Conservation (phyloP, 2,797 vertebrate genomes). For the Pterois miles region DNA sequence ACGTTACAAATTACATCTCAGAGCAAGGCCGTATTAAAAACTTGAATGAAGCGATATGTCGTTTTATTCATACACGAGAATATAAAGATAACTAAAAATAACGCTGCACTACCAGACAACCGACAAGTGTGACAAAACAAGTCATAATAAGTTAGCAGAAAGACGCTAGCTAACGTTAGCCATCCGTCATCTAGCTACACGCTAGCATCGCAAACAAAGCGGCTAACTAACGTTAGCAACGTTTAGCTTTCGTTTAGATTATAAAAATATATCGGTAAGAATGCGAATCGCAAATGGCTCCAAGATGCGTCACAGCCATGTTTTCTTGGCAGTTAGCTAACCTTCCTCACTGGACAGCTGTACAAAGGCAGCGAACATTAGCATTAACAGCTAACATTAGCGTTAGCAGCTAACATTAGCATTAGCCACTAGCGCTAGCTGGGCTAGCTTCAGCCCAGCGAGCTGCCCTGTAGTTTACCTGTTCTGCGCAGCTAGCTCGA, state of each 20-base stretch:
- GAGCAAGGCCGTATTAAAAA: neutral
- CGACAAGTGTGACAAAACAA: neutral
- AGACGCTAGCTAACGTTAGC: too few species aligned
- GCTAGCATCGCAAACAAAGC: neutral
- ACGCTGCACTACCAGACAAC: fast-evolving
- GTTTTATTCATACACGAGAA: too few species aligned
- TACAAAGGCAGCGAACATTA: conserved; percentile 8
- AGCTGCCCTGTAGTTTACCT: conserved; percentile 24
- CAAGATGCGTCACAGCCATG: fast-evolving
- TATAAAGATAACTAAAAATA: neutral
- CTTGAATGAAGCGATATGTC: too few species aligned
- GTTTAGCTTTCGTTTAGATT: neutral
- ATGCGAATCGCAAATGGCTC: neutral
- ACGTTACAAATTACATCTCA: too few species aligned
- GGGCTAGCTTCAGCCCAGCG: neutral
- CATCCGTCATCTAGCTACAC: neutral
- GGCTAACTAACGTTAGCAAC: neutral
- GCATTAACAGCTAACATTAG: conserved; percentile 29
- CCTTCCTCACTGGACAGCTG: neutral
- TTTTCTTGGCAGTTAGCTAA: neutral
- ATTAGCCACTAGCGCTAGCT: conserved; percentile 1
- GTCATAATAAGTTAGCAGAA: too few species aligned
- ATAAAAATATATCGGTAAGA: fast-evolving
- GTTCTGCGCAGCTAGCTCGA: conserved; percentile 27
- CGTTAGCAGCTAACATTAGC: conserved; percentile 21